These are phyloP conservation scores for Alces alces DNA, from an alignment of 2,113 vertebrate genomes.

Conservation along the genomic window DNA sequence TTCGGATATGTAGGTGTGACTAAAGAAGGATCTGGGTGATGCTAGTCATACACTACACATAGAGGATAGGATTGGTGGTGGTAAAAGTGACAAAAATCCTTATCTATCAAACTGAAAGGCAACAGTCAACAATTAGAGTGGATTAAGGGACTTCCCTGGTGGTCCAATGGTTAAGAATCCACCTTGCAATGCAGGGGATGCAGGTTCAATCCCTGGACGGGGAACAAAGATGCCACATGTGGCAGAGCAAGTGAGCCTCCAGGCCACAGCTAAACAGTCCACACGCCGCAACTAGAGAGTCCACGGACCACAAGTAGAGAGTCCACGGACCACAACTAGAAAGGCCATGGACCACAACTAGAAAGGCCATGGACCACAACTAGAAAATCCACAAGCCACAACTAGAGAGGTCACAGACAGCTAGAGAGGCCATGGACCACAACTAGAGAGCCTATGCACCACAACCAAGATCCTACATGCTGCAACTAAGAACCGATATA, in stretches of 20 bases:
- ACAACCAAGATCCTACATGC: neutral
- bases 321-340: neutral
- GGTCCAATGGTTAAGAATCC: neutral
- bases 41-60: neutral
- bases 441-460: neutral
- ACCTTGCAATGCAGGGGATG: neutral
- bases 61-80: neutral
- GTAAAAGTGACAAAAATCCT: neutral
- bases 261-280: neutral
- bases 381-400: no score
- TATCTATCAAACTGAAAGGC: neutral
- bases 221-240: neutral
- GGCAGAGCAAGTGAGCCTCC: neutral
- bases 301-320: rapidly evolving
- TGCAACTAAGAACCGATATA: neutral
- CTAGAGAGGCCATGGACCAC: neutral
- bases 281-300: neutral
- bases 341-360: neutral
- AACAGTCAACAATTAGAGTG: neutral
- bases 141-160: neutral
- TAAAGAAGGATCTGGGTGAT: neutral
- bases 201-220: neutral
- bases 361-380: no score
- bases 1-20: neutral
- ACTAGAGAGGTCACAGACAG: neutral